Conservation (phyloP, 2,888 invertebrate species). For the Tyria jacobaeae region DNA sequence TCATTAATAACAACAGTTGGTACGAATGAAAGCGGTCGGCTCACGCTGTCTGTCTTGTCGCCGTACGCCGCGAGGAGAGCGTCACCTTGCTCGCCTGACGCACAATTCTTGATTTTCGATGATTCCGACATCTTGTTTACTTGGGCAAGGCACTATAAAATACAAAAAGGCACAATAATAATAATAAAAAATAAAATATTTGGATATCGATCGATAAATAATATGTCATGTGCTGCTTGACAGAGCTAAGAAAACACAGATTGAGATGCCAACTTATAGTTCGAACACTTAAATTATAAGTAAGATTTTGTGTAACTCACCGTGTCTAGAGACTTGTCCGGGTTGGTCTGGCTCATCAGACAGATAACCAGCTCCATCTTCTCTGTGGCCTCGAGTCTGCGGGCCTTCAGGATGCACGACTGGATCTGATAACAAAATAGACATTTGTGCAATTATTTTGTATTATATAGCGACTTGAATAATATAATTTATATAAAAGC, state of each 20-base stretch:
- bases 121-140: slow-evolving; percentile 58
- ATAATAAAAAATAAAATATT: no score
- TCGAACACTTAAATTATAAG: no score
- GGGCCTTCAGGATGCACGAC: slow-evolving; percentile 78
- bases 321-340: slow-evolving; percentile 77
- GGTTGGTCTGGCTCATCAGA: slow-evolving; percentile 84
- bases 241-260: no score
- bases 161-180: neutral
- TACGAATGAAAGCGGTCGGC: slow-evolving; percentile 87
- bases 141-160: slow-evolving; percentile 73
- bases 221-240: no score
- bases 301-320: slow-evolving; percentile 55
- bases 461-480: no score
- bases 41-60: slow-evolving; percentile 83
- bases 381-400: slow-evolving; percentile 70
- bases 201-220: no score
- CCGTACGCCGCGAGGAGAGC: slow-evolving; percentile 83
- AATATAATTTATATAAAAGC: no score
- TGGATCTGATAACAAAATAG: slow-evolving; percentile 67
- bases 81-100: slow-evolving; percentile 67
- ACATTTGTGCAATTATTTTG: neutral
- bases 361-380: slow-evolving; percentile 88
- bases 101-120: slow-evolving; percentile 66
- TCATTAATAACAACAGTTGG: slow-evolving; percentile 89
- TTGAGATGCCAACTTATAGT: no score